Evolutionary conservation across 2,113 vertebrate species (phyloP).

Genomic region (Eclectus roratus): DNA sequence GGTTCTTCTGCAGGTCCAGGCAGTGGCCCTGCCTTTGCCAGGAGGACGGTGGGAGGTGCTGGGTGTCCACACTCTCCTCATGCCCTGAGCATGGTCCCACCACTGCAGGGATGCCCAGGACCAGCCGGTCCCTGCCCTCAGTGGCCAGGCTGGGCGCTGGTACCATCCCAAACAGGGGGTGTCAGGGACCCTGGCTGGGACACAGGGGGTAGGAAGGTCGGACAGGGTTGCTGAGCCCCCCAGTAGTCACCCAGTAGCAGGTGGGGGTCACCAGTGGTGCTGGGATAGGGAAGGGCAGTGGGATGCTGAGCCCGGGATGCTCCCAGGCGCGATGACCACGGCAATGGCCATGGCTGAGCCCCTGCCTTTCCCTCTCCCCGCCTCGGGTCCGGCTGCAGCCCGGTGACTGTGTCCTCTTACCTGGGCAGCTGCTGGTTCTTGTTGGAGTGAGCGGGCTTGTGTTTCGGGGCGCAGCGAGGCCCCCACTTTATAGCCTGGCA

Average conservation of each 20-base stretch:
- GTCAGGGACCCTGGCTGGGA: not conserved
- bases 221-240: not conserved
- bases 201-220: not conserved
- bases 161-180: rapidly evolving
- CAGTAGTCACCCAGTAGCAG: not conserved
- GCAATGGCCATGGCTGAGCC: not conserved
- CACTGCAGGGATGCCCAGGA: not conserved
- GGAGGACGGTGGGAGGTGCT: not conserved
- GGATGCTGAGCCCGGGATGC: not conserved
- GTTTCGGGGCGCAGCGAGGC: conserved; percentile 54
- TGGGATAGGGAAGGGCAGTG: rapidly evolving
- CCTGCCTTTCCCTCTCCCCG: not conserved
- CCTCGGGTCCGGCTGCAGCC: not conserved
- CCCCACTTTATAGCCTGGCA: conserved; percentile 90
- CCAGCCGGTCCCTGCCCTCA: not conserved
- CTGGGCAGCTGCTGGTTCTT: conserved; percentile 80
- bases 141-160: rapidly evolving
- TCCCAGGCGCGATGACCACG: not conserved
- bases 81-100: not conserved
- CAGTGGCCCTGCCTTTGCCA: not conserved
- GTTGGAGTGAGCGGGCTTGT: conserved; percentile 59
- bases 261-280: not conserved
- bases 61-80: not conserved
- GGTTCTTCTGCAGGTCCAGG: not conserved
- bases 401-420: conserved; percentile 73